Conservation (phyloP, 2,113 vertebrate genomes). For the Holacanthus passer region DNA sequence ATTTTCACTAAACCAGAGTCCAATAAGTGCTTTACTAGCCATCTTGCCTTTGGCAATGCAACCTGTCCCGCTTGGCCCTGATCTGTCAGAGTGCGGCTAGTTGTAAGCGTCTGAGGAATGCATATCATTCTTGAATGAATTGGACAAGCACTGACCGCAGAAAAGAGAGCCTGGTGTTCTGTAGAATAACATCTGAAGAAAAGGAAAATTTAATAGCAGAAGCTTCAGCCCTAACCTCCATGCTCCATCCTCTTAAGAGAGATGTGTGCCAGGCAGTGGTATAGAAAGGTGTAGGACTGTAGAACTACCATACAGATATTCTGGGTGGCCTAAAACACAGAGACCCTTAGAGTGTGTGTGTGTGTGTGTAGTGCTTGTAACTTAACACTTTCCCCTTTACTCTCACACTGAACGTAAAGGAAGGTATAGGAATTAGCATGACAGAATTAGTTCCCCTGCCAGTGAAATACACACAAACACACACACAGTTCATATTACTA, state of each 20-base stretch:
- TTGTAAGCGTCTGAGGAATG: constrained; percentile 53
- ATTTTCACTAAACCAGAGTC: constrained; percentile 56
- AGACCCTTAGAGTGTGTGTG: background rate
- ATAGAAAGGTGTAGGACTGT: constrained; percentile 16
- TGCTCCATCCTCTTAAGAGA: constrained; percentile 1
- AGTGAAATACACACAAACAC: constrained; percentile 7
- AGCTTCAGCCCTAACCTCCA: constrained; percentile 24
- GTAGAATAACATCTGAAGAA: constrained; percentile 64
- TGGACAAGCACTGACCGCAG: constrained; percentile 63
- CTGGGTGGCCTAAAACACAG: constrained; percentile 57
- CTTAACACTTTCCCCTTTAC: constrained; percentile 15
- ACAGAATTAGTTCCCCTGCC: constrained; percentile 17
- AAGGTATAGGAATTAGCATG: constrained; percentile 13
- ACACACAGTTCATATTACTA: constrained; percentile 43
- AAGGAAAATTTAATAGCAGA: constrained; percentile 51
- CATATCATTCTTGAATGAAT: constrained; percentile 68
- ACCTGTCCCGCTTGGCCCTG: constrained; percentile 53
- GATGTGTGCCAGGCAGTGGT: constrained; percentile 9
- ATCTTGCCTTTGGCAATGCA: constrained; percentile 48
- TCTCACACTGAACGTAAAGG: constrained; percentile 18
- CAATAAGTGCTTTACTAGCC: constrained; percentile 51
- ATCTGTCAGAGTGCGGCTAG: constrained; percentile 38
- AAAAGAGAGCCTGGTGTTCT: constrained; percentile 56
- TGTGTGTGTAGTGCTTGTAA: constrained; percentile 32
- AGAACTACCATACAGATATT: constrained; percentile 8